A percentile compares a stretch with the other conserved stretches of the same genome.
Evolutionary conservation across 2,797 vertebrate species (phyloP).

Genomic region (Toxotes lorentzi): DNA sequence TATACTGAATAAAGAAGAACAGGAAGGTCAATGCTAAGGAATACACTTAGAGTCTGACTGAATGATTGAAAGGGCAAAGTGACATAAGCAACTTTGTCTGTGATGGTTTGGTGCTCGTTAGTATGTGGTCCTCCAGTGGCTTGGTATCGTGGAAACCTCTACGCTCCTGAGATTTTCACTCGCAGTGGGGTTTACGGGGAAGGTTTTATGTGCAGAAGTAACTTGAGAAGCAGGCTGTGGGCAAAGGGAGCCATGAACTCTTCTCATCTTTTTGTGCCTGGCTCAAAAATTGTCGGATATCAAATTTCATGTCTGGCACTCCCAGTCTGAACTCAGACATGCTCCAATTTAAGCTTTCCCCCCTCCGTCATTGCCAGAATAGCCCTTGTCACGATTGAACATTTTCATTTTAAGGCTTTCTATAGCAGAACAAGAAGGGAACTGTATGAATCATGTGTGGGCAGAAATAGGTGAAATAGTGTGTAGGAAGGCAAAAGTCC

Average conservation of each 20-base stretch:
- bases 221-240: conserved; percentile 7
- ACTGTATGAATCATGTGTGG: neutral
- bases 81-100: neutral
- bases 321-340: conserved; percentile 11
- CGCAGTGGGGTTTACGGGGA: neutral
- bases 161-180: neutral
- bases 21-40: neutral
- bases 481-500: neutral
- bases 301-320: conserved; percentile 17
- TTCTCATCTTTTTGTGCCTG: conserved; percentile 29
- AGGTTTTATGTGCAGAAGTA: neutral
- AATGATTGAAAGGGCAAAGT: neutral
- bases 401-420: neutral
- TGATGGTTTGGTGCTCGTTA: conserved; percentile 6
- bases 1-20: neutral
- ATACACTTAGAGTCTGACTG: neutral
- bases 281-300: conserved; percentile 24
- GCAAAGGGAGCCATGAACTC: conserved; percentile 7
- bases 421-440: neutral
- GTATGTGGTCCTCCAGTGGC: neutral
- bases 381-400: neutral
- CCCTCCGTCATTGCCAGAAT: neutral
- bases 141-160: neutral
- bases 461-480: neutral
- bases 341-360: conserved; percentile 10